Evolutionary conservation across 2,888 invertebrate genomes (phyloP).

Genomic region (Rhagonycha lutea): DNA sequence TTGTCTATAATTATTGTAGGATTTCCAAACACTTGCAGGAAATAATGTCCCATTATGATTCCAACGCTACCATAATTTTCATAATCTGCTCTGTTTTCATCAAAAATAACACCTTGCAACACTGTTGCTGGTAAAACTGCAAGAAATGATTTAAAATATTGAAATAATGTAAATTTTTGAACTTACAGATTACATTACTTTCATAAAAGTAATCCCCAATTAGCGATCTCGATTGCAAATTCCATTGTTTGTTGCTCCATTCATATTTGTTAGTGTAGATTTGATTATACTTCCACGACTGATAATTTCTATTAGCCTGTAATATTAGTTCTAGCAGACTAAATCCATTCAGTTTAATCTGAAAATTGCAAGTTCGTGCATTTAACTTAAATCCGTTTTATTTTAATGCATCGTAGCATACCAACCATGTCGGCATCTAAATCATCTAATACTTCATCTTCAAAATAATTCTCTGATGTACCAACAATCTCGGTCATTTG

Average conservation of each 20-base stretch:
- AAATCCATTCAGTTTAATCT: not conserved
- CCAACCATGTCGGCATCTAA: constrained; percentile 17
- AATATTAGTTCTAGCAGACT: constrained; percentile 3
- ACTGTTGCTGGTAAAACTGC: constrained; percentile 76
- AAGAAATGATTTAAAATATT: not conserved
- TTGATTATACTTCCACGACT: constrained; percentile 13
- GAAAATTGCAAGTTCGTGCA: not conserved
- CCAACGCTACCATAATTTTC: constrained; percentile 88
- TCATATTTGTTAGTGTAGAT: constrained; percentile 10
- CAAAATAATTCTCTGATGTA: constrained; percentile 10
- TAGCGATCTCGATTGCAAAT: constrained; percentile 6
- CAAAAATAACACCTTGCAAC: constrained; percentile 85
- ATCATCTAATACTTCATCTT: constrained; percentile 20
- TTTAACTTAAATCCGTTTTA: not conserved
- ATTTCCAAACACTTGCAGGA: constrained; percentile 76
- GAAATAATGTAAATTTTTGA: not conserved
- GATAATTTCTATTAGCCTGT: constrained; percentile 5
- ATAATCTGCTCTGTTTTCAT: constrained; percentile 79
- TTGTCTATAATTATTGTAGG: constrained; percentile 4
- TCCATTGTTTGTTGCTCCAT: constrained; percentile 7
- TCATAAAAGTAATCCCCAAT: constrained; percentile 20
- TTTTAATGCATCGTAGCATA: not conserved
- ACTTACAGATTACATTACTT: constrained; percentile 14
- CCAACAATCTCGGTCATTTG: constrained; percentile 12
- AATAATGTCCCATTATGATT: constrained; percentile 85